These are phyloP conservation scores for Tricholauxania praeusta DNA, from an alignment of 2,888 invertebrate genomes.

Conservation along the genomic window DNA sequence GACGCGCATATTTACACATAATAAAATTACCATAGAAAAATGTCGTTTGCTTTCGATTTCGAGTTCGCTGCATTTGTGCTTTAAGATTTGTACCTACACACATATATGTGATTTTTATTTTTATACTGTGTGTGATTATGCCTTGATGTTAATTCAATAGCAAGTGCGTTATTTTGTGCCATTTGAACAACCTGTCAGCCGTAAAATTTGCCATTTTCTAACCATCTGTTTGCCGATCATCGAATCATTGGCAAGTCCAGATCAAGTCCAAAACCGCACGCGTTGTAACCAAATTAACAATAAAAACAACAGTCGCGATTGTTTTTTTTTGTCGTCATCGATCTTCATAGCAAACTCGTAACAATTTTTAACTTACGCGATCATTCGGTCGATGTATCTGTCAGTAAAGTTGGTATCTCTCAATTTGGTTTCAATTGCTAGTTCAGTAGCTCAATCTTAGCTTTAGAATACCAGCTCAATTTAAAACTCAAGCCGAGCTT, in stretches of 20 bases:
- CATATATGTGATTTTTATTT: too few species aligned
- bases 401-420: conserved; percentile 2
- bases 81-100: too few species aligned
- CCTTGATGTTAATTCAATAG: not conserved
- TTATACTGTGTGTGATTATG: too few species aligned
- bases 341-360: conserved; percentile 30
- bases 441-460: conserved; percentile 16
- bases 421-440: not conserved
- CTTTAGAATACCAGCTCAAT: conserved; percentile 15
- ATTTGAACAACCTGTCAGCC: conserved; percentile 10
- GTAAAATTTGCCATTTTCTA: conserved; percentile 30
- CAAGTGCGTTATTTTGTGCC: not conserved
- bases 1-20: too few species aligned
- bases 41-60: too few species aligned
- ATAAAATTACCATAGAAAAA: too few species aligned
- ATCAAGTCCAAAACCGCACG: not conserved
- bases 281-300: not conserved
- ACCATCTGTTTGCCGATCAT: conserved; percentile 31
- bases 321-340: conserved; percentile 10
- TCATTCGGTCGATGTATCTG: conserved; percentile 2
- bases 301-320: not conserved
- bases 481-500: not conserved
- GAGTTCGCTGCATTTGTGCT: too few species aligned
- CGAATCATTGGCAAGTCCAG: conserved; percentile 17
- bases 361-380: conserved; percentile 18